Percentiles rank a stretch among this genome's conserved stretches.
Evolutionary conservation across 2,888 invertebrate genomes (phyloP).

Genomic region (Salticus scenicus): DNA sequence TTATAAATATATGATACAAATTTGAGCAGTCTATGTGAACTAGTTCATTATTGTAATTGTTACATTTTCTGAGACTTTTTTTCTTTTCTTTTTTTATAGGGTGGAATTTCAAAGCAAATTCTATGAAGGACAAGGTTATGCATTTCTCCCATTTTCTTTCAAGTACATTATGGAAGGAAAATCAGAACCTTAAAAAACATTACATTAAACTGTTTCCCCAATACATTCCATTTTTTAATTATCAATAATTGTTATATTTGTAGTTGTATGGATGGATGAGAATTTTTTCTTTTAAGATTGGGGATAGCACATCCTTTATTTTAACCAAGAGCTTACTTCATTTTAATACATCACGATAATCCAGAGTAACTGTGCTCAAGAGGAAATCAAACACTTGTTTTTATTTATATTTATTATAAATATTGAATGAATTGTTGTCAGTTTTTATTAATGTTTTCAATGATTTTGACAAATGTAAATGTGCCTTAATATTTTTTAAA

Average conservation of each 20-base stretch:
- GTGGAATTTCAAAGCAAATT: conserved; percentile 99
- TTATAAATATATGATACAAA: no score
- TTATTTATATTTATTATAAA: neutral
- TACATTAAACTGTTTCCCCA: neutral
- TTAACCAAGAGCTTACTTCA: conserved; percentile 6
- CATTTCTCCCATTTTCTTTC: conserved; percentile 96
- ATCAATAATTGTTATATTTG: neutral
- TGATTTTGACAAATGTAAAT: neutral
- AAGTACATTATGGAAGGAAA: conserved; percentile 76
- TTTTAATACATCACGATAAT: no score
- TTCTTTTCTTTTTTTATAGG: conserved; percentile 78
- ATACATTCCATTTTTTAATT: conserved; percentile 2
- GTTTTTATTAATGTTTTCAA: neutral
- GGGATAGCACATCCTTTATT: neutral
- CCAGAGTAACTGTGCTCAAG: neutral
- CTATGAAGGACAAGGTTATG: conserved; percentile 91
- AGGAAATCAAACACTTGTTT: no score
- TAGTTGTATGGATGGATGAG: neutral
- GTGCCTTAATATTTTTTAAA: neutral
- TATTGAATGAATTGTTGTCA: neutral
- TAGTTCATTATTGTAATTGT: no score
- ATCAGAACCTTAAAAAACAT: neutral
- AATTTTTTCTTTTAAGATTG: neutral
- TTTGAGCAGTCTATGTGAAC: no score
- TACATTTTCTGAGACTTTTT: no score